phyloP scores from a whole-genome alignment of 1,140 invertebrate species.

The Aricia agestis region DNA sequence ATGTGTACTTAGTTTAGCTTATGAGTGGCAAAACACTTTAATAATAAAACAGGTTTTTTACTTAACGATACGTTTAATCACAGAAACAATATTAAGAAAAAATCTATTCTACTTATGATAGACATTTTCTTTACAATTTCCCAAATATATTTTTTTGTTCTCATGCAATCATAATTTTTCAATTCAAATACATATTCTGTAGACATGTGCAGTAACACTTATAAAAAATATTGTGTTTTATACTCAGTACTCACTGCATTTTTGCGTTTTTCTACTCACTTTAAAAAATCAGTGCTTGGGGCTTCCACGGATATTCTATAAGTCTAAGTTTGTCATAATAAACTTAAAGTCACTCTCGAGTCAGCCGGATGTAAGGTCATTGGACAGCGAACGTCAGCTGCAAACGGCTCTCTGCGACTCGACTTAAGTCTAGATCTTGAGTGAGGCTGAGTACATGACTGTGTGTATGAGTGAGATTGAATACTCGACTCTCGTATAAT shows the following conservation, averaged over 20 bases:
- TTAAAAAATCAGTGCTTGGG: no score
- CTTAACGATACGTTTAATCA: neutral
- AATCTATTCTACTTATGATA: neutral
- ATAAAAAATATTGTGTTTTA: no score
- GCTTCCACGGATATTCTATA: neutral
- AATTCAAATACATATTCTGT: no score
- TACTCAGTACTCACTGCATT: no score
- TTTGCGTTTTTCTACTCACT: no score
- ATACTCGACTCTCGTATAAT: neutral
- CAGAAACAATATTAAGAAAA: neutral
- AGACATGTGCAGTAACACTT: no score
- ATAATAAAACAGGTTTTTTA: neutral
- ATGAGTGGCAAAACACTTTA: neutral
- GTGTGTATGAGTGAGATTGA: neutral
- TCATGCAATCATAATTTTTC: no score
- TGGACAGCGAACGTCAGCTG: slow-evolving; percentile 49
- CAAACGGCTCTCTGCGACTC: slow-evolving; percentile 34
- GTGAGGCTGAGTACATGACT: neutral
- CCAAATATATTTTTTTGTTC: no score
- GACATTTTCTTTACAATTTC: no score
- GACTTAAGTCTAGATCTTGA: neutral
- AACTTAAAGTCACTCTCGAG: slow-evolving; percentile 44
- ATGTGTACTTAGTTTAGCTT: no score
- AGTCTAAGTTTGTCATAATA: slow-evolving; percentile 39
- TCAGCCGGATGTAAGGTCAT: slow-evolving; percentile 58